Percentiles rank a stretch among this genome's conserved stretches.
These are phyloP conservation scores for Poeciliopsis occidentalis DNA, from an alignment of 2,113 vertebrate species.

Conservation along the genomic window DNA sequence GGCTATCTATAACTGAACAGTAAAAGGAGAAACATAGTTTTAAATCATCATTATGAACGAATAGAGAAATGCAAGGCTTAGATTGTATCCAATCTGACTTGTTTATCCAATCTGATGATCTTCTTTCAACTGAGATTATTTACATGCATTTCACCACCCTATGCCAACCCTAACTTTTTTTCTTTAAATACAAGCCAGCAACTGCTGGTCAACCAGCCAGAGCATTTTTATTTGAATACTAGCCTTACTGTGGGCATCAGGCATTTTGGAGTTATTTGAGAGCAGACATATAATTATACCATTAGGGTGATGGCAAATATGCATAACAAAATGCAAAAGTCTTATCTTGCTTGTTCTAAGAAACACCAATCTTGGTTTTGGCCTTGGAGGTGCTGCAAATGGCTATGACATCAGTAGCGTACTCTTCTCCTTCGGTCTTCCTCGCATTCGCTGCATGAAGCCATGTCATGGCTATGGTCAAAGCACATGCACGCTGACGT, in stretches of 20 bases:
- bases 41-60: conserved; percentile 26
- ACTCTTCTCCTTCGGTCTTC: conserved; percentile 9
- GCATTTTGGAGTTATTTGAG: conserved; percentile 73
- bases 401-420: conserved; percentile 20
- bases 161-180: conserved; percentile 56
- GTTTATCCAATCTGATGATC: conserved; percentile 16
- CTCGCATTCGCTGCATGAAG: conserved; percentile 28
- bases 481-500: conserved; percentile 64
- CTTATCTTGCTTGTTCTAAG: conserved; percentile 60
- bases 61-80: conserved; percentile 13
- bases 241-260: conserved; percentile 61
- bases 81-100: conserved; percentile 40
- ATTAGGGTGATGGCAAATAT: conserved; percentile 58
- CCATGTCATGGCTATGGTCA: conserved; percentile 43
- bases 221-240: conserved; percentile 68
- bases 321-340: conserved; percentile 51
- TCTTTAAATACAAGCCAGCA: conserved; percentile 59
- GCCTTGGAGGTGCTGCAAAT: conserved; percentile 27
- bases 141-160: conserved; percentile 42
- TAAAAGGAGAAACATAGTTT: conserved; percentile 24
- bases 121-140: conserved; percentile 41
- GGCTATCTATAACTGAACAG: conserved; percentile 1
- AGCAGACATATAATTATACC: conserved; percentile 73
- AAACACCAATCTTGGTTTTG: conserved; percentile 56
- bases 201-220: conserved; percentile 61